phyloP scores from a whole-genome alignment of 2,797 vertebrate species.

The Falco rusticolus region DNA sequence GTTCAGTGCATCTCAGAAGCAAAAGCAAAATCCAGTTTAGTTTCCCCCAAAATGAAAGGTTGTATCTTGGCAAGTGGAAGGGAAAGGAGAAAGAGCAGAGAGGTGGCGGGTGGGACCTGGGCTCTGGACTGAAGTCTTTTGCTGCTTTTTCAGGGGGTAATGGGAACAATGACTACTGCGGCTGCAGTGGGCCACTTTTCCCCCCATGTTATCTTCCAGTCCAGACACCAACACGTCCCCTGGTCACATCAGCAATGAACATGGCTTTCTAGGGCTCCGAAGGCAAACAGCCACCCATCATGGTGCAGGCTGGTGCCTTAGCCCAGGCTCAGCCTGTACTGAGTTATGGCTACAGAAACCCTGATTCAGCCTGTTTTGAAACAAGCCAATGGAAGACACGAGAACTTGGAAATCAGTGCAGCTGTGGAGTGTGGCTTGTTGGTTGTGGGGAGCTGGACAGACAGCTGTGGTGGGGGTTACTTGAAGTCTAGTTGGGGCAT shows the following conservation, averaged over 20 bases:
- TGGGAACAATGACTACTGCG: background rate
- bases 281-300: background rate
- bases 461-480: rapidly evolving
- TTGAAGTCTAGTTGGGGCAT: background rate
- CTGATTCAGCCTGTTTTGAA: background rate
- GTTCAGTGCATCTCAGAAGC: background rate
- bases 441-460: background rate
- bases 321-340: background rate
- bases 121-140: background rate
- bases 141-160: background rate
- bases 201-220: background rate
- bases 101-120: rapidly evolving
- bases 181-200: background rate
- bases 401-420: background rate
- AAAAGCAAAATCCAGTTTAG: background rate
- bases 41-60: background rate
- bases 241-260: background rate
- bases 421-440: background rate
- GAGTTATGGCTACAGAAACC: background rate
- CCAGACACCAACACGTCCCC: background rate
- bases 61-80: rapidly evolving
- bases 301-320: background rate
- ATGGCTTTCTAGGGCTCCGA: background rate
- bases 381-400: background rate
- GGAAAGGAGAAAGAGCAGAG: background rate